A percentile compares a stretch with the other conserved stretches of the same genome.
These are phyloP conservation scores for Drosophila novamexicana DNA, from an alignment of 1,140 invertebrate species.

Conservation along the genomic window DNA sequence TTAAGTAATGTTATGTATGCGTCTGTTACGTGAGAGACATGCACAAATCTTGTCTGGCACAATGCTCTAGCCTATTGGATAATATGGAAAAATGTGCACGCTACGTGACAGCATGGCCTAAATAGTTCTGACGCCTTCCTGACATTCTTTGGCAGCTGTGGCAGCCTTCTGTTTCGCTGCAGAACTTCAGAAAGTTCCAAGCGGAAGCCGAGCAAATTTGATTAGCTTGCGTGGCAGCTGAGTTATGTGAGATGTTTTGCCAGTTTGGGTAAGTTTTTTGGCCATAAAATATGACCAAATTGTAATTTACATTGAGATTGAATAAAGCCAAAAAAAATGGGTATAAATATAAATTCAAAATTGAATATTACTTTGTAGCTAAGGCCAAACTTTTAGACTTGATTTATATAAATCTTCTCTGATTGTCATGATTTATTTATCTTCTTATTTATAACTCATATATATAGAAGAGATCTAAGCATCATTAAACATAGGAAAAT, in stretches of 20 bases:
- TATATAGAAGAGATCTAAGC: too few species aligned
- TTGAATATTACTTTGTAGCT: too few species aligned
- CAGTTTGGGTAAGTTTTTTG: not conserved
- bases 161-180: not conserved
- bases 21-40: slow-evolving; percentile 77
- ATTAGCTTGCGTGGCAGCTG: slow-evolving; percentile 41
- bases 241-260: slow-evolving; percentile 25
- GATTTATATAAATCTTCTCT: too few species aligned
- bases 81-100: slow-evolving; percentile 67
- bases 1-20: slow-evolving; percentile 80
- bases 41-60: slow-evolving; percentile 11
- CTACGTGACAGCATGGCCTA: slow-evolving; percentile 62
- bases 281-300: not conserved
- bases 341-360: too few species aligned
- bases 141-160: slow-evolving; percentile 13
- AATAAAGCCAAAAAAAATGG: not conserved
- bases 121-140: slow-evolving; percentile 29
- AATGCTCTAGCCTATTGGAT: slow-evolving; percentile 40
- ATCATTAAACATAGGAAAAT: too few species aligned
- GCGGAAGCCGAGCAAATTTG: slow-evolving; percentile 50
- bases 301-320: not conserved
- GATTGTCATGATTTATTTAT: too few species aligned
- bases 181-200: slow-evolving; percentile 42
- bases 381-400: too few species aligned
- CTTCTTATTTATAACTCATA: too few species aligned